Base-by-base conservation (phyloP, 2,797 vertebrate species). In the Masticophis lateralis region DNA sequence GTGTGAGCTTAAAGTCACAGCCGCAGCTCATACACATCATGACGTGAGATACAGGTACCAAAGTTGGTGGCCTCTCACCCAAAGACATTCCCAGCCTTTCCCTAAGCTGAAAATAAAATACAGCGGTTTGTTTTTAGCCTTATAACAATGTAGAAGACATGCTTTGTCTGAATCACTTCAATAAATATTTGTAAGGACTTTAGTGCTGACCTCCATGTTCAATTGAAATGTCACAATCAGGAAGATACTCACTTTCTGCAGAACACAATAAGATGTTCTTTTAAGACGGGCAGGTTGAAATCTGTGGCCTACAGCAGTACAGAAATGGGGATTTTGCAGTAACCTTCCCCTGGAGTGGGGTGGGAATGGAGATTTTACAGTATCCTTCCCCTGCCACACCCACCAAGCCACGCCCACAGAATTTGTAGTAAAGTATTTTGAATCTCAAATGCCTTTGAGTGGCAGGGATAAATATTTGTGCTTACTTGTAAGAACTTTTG, bases 11-110 rank as follows among this genome's bases (percentile, higher is more conserved):
- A 95, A 99, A 99, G 96, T 99, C 99, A 57, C 98, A 98, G 79
- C 98, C 98, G 56, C 99, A 99, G 97, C 99, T 99, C 99, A 99
- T 99, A 96, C 99, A 99, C 98, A 99, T 99, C 98, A 98, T 98
- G 93, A 98, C 98, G 1, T 99, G 98, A 4, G 99, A 99, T 95
- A 99, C 98, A 0, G 99, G 98, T 94, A 99, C 98, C 94, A 99
- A 97, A 0, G 98, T 98, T 14, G 99, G 99, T 55, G 99, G 98
- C 91, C 98, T 98, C 96, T 99, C 99, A 63, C 99, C 99, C 0
- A 99, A 97, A 95, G 97, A 97, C 95, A 98, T 97, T 90, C 98
- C 98, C 92, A 98, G 96, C 89, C 97, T 97, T 96, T 99, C 98
- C 91, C 98, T 97, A 94, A 98, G 95, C 99, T 99, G 95, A 97